These are phyloP conservation scores for Charina bottae DNA, from an alignment of 2,113 vertebrate genomes.

Conservation along the genomic window DNA sequence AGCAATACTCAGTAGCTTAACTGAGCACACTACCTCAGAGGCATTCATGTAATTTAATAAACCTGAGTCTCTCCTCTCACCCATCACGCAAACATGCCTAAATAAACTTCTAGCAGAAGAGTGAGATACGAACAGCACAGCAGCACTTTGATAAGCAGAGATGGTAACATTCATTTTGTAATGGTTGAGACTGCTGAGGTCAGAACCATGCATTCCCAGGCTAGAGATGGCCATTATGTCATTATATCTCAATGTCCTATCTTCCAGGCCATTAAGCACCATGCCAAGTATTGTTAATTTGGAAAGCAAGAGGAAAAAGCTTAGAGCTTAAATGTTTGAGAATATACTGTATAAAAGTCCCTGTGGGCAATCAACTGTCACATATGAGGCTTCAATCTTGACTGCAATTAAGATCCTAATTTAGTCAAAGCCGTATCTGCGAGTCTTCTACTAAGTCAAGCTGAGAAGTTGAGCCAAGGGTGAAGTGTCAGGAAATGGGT, in stretches of 20 bases:
- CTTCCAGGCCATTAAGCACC: neutral
- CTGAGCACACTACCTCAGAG: neutral
- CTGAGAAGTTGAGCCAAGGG: neutral
- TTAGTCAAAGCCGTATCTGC: neutral
- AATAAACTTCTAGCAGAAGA: neutral
- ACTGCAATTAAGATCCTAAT: neutral
- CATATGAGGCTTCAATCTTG: neutral
- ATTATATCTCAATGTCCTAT: neutral
- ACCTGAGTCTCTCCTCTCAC: neutral
- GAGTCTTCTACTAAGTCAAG: neutral
- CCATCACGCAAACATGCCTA: neutral
- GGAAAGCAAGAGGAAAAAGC: neutral
- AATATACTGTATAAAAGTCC: neutral
- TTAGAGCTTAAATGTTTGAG: neutral
- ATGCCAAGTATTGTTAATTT: neutral
- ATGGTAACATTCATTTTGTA: neutral
- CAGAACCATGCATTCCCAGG: neutral
- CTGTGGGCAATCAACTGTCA: neutral
- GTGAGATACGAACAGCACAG: neutral
- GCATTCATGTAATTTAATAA: neutral
- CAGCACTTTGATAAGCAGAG: neutral
- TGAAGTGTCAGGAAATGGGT: neutral
- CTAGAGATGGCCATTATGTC: neutral
- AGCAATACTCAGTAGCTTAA: neutral
- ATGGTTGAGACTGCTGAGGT: neutral